Conservation (phyloP, 1,140 invertebrate genomes). For the Holotrichia oblita region DNA sequence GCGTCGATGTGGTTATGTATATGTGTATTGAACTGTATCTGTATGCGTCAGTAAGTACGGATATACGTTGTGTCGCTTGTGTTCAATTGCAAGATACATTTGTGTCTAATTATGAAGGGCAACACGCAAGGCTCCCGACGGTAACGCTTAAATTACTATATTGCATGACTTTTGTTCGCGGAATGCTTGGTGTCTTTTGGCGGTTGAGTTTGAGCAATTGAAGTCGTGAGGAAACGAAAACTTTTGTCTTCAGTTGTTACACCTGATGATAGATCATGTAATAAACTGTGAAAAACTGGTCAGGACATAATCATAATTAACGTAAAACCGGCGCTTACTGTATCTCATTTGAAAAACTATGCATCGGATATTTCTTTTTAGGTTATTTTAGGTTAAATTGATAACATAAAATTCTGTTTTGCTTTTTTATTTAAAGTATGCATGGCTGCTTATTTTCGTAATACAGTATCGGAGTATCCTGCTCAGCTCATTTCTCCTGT, state of each 20-base stretch:
- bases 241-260: not conserved
- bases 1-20: not conserved
- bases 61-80: not conserved
- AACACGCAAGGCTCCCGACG: not conserved
- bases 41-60: not conserved
- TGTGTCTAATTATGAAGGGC: slow-evolving; percentile 17
- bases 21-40: not conserved
- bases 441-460: too few species aligned
- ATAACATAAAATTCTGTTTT: too few species aligned
- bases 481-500: too few species aligned
- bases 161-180: not conserved
- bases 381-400: too few species aligned
- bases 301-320: too few species aligned
- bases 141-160: slow-evolving; percentile 18
- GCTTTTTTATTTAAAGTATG: too few species aligned
- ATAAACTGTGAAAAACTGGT: not conserved
- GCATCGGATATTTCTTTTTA: too few species aligned
- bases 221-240: not conserved
- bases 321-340: too few species aligned
- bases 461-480: too few species aligned
- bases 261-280: not conserved
- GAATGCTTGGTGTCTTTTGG: not conserved
- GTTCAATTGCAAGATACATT: slow-evolving; percentile 8
- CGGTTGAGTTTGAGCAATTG: not conserved
- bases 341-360: too few species aligned